Evolutionary conservation across 30 jellyfish, hydroid and myxozoan species (phyloP), one percentile per base, ranked within the genome.

Genomic region (Aurelia aurita): DNA sequence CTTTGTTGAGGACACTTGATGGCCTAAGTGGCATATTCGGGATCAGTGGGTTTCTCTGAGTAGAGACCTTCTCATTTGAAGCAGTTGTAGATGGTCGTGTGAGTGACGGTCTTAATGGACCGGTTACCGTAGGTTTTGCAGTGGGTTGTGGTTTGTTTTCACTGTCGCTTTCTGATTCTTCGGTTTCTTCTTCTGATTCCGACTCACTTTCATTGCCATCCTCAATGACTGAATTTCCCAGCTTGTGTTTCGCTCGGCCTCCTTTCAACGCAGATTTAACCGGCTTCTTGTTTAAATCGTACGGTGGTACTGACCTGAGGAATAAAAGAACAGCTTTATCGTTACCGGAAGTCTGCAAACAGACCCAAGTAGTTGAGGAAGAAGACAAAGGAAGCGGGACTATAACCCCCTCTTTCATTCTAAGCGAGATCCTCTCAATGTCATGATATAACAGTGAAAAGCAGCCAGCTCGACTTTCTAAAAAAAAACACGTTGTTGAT

Each of bases 241-340:
- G 61, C 21, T 44, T 72, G 44, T 53, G 69, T 46, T 72, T 57
- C 31, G 73, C 85, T 20, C 97, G 88, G 16, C 92, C 88, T 15
- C 97, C 97, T 68, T 90, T 90, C 72, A 90, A 28, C 27, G 92
- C 92, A 26, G 97, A 90, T 34, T 79, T 85, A 4, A 53, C 68
- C 4, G 97, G 95, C 32, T 58, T 47, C 18, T 77, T 79, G 22
- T 32, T 39, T 3, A 57, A 18, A 28, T 82, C 77, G 35, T 47
- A 66, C n/a, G 43, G 16, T 15, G 20, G 51, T 39, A 39, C 51
- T 39, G 51, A 39, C 51, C 51, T 39, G 9, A 39, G 51, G 1
- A 39, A 6, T 39, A 39, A 39, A 39, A 15, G 12, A 39, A 15
- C 51, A 39, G 51, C 51, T 39, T 39, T 39, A 39, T 39, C 51